Evolutionary conservation across 2,888 invertebrate species (phyloP).

Genomic region (Hypena proboscidalis): DNA sequence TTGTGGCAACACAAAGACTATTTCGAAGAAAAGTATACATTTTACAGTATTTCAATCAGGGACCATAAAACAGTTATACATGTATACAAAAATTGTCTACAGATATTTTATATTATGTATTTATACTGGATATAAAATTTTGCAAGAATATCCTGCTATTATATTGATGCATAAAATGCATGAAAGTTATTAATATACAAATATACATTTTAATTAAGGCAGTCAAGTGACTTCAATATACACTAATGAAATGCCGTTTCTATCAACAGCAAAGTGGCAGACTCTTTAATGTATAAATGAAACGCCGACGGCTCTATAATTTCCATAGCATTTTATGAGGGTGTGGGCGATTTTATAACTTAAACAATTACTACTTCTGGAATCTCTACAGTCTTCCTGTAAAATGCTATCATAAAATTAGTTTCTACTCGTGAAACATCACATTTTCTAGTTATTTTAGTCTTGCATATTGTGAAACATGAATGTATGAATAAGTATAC

Average conservation of each 20-base stretch:
- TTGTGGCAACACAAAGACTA: constrained; percentile 22
- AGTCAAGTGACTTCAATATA: no score
- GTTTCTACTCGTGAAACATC: constrained; percentile 10
- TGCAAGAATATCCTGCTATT: no score
- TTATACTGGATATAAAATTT: constrained; percentile 13
- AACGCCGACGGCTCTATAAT: no score
- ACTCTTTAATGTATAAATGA: no score
- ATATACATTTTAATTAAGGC: not conserved
- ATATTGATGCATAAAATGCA: no score
- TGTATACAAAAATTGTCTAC: constrained; percentile 32
- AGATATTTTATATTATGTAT: constrained; percentile 32
- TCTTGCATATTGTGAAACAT: constrained; percentile 43
- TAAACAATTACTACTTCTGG: constrained; percentile 5
- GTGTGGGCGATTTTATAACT: no score
- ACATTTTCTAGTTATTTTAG: constrained; percentile 34
- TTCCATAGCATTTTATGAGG: not conserved
- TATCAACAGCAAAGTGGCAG: no score
- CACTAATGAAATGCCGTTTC: no score
- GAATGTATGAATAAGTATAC: constrained; percentile 5
- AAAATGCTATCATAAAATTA: constrained; percentile 19
- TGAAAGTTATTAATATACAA: no score
- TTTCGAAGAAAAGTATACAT: constrained; percentile 31
- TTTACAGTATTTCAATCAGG: constrained; percentile 54
- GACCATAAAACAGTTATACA: constrained; percentile 52
- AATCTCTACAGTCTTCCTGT: constrained; percentile 42